Evolutionary conservation across 2,888 invertebrate genomes (phyloP), one percentile per base, ranked within the genome.

Genomic region (Rhingia campestris): DNA sequence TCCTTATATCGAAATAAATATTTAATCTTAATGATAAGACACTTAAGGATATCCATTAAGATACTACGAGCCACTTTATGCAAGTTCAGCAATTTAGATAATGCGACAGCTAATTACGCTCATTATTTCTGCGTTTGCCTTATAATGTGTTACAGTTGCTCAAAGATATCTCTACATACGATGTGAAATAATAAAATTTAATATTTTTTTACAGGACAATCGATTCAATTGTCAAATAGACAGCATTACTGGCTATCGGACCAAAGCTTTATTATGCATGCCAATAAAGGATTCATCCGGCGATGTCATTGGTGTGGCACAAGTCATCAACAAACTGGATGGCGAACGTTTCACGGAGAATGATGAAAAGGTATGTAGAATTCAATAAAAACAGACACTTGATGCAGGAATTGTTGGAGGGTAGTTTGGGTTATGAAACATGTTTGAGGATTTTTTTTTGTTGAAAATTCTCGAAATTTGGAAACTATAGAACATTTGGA

Each of bases 251-350:
- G 98, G 98, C 56, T 98, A 98, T 92, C 95, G 95, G 91, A 98
- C 98, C 69, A 95, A 96, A 92, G 97, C 97, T 70, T 94, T 98
- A 87, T 94, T 98, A 81, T 98, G 98, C 91, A 97, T 98, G 97
- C 98, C 98, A 69, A 98, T 98, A 91, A 96, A 97, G 92, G 98
- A 98, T 92, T 96, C 96, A 90, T 96, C 95, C 88, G 98, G 97
- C 43, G 97, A 98, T 91, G 97, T 99, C 88, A 96, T 99, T 88
- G 99, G 99, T 30, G 98, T 99, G 74, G 99, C 98, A 69, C 98
- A 99, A 94, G 97, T 97, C 88, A 97, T 97, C 92, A 97, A 97
- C 93, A 97, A 97, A 92, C 94, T 96, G 88, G 95, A 95, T 90
- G 96, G 96, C 88, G 94, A 95, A 80, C 95, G 95, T 81, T 97